Conservation (phyloP, 2,888 invertebrate genomes). For the Drepanosiphum platanoidis region DNA sequence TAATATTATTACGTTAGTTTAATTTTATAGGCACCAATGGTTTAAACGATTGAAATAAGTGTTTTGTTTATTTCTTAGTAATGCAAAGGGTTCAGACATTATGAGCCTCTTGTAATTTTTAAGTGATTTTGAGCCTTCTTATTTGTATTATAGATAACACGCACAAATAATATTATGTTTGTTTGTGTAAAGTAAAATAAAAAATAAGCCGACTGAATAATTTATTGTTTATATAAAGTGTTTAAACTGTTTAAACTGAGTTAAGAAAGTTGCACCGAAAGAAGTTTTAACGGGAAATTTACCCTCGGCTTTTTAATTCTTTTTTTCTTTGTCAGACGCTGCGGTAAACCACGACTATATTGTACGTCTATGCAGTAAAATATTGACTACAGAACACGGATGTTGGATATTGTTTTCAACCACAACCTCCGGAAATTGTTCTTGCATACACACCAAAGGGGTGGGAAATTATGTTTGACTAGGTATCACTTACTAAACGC, state of each 20-base stretch:
- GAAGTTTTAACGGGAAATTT: not conserved
- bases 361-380: slow-evolving; percentile 3
- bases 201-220: slow-evolving; percentile 15
- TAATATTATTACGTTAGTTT: too few species aligned
- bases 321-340: not conserved
- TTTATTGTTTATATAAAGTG: not conserved
- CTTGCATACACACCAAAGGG: not conserved
- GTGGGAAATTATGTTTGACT: slow-evolving; percentile 8
- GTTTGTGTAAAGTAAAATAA: not conserved
- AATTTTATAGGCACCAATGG: too few species aligned
- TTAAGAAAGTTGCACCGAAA: slow-evolving; percentile 19
- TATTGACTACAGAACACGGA: not conserved
- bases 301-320: not conserved
- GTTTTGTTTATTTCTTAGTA: too few species aligned
- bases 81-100: not conserved
- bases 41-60: too few species aligned
- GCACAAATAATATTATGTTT: not conserved
- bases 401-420: slow-evolving; percentile 4
- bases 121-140: not conserved
- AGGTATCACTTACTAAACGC: not conserved
- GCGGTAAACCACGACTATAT: not conserved
- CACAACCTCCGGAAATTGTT: slow-evolving; percentile 8
- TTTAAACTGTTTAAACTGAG: not conserved
- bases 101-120: too few species aligned
- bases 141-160: not conserved